A percentile compares a stretch with the other conserved stretches of the same genome.
phyloP scores from a whole-genome alignment of 2,113 vertebrate genomes.

The Notarius quadriscutis region DNA sequence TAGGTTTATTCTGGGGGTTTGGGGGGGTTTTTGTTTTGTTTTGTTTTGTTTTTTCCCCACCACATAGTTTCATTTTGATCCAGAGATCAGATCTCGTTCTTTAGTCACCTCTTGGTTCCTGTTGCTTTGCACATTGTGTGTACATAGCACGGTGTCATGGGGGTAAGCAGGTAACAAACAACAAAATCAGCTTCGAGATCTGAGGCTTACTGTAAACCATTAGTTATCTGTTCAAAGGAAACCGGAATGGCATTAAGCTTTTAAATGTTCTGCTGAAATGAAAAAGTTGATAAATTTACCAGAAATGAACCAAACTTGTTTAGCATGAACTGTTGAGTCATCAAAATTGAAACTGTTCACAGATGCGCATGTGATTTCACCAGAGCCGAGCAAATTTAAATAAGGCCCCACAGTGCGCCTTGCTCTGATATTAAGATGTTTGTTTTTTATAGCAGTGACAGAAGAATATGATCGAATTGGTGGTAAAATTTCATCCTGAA shows the following conservation, averaged over 20 bases:
- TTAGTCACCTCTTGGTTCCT: neutral
- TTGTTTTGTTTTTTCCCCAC: neutral
- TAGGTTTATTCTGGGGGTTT: neutral
- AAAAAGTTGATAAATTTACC: neutral
- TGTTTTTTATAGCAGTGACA: too few species aligned
- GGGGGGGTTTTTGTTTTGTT: too few species aligned
- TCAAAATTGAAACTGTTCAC: neutral
- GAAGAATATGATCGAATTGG: too few species aligned
- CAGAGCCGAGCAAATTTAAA: too few species aligned
- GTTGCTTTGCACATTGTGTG: neutral
- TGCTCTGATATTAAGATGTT: too few species aligned
- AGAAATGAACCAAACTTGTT: neutral
- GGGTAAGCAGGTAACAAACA: neutral
- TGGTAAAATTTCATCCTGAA: too few species aligned
- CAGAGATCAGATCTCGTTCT: neutral
- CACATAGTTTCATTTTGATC: neutral
- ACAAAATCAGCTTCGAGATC: neutral
- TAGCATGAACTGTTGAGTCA: too few species aligned
- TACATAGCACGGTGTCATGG: too few species aligned
- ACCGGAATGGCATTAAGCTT: neutral
- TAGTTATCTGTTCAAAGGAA: neutral
- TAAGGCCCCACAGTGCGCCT: too few species aligned
- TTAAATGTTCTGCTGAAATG: neutral
- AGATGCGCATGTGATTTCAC: neutral
- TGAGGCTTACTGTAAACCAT: neutral